phyloP scores from a whole-genome alignment of 2,888 invertebrate genomes.

The Megalurothrips usitatus region DNA sequence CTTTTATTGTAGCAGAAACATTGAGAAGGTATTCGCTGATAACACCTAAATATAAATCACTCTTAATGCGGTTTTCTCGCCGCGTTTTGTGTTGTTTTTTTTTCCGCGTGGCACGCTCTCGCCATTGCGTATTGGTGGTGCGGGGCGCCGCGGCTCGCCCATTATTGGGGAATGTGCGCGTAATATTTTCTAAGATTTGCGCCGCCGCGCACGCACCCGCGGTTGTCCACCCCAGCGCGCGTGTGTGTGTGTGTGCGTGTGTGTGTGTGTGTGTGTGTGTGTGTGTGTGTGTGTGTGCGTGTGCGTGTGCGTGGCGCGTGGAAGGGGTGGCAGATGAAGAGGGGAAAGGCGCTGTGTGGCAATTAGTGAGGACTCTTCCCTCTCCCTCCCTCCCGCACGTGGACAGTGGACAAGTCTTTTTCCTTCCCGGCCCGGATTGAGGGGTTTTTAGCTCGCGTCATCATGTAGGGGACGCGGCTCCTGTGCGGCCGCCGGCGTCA shows the following conservation, averaged over 20 bases:
- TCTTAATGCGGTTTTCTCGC: constrained; percentile 6
- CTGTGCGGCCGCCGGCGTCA: no score
- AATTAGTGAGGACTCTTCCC: neutral
- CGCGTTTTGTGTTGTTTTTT: neutral
- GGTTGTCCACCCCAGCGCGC: neutral
- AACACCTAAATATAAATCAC: constrained; percentile 22
- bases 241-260: neutral
- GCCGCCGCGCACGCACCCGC: neutral
- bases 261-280: neutral
- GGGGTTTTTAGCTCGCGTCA: neutral
- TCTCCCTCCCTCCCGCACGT: neutral
- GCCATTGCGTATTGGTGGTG: neutral
- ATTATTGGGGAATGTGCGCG: constrained; percentile 16
- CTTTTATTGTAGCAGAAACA: constrained; percentile 25
- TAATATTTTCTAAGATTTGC: constrained; percentile 5
- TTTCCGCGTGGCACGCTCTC: neutral
- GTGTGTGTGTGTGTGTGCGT: neutral
- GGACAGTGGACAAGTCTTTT: neutral
- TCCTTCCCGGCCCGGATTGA: constrained; percentile 8
- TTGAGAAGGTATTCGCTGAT: constrained; percentile 25
- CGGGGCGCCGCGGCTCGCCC: neutral
- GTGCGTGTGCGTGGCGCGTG: neutral
- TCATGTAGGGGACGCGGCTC: neutral
- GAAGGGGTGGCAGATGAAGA: neutral
- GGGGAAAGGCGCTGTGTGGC: neutral